Conservation (phyloP, 2,113 vertebrate genomes). For the Prionailurus bengalensis region DNA sequence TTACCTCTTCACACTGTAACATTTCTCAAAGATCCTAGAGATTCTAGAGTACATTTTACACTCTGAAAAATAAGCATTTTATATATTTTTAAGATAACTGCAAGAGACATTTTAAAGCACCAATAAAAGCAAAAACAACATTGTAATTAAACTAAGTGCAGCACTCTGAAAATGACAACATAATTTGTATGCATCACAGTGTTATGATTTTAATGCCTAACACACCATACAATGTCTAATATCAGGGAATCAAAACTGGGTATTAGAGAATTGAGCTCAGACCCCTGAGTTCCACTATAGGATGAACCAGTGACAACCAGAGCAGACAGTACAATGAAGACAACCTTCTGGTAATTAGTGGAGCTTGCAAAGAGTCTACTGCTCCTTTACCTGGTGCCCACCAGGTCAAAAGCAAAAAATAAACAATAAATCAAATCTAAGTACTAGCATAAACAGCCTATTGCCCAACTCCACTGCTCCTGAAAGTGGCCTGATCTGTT, state of each 20-base stretch:
- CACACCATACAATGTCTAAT: constrained; percentile 46
- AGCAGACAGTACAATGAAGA: neutral
- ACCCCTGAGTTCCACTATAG: neutral
- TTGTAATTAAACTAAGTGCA: constrained; percentile 76
- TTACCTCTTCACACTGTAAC: neutral
- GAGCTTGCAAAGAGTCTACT: neutral
- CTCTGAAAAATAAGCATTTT: constrained; percentile 65
- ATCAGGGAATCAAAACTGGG: constrained; percentile 21
- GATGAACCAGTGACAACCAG: neutral
- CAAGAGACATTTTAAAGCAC: constrained; percentile 58
- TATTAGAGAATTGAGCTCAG: constrained; percentile 1
- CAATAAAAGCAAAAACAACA: constrained; percentile 69
- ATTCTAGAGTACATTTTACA: neutral
- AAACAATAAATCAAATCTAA: too few species aligned
- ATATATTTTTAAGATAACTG: constrained; percentile 69
- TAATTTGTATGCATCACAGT: constrained; percentile 77
- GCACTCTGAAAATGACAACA: constrained; percentile 71
- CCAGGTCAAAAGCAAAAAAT: neutral
- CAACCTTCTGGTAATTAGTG: neutral
- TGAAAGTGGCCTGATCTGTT: neutral
- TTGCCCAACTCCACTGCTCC: neutral
- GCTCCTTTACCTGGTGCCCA: neutral
- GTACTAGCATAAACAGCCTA: neutral
- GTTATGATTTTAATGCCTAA: constrained; percentile 71
- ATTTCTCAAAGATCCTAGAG: constrained; percentile 36